Evolutionary conservation across 92 coral and sea anemone genomes (phyloP).

Genomic region (Phenganax stokvisi): DNA sequence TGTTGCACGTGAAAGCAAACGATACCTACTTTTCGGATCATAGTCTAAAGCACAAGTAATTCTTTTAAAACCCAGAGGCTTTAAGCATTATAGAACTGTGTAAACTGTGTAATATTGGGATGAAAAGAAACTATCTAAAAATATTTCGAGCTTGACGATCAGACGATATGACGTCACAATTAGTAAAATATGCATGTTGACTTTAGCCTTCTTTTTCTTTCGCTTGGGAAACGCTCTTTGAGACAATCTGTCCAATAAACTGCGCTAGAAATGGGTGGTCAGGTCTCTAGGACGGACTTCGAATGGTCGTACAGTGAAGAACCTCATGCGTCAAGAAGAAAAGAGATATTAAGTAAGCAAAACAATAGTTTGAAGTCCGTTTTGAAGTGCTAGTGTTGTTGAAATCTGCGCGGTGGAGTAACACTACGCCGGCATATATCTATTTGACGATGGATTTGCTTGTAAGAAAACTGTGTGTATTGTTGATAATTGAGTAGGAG

Average conservation of each 20-base stretch:
- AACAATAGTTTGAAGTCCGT: too few species aligned
- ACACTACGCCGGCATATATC: neutral
- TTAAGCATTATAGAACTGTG: neutral
- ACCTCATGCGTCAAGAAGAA: slow-evolving; percentile 95
- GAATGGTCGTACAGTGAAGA: slow-evolving; percentile 98
- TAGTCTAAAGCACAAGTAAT: too few species aligned
- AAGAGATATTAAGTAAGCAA: slow-evolving; percentile 84
- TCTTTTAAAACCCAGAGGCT: too few species aligned
- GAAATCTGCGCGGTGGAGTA: too few species aligned
- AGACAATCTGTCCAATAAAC: neutral
- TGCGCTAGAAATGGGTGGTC: slow-evolving; percentile 70
- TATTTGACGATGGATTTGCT: too few species aligned
- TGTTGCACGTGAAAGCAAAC: neutral
- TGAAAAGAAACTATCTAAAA: neutral
- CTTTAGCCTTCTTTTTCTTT: neutral
- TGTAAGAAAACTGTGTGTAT: too few species aligned
- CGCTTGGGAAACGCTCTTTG: neutral
- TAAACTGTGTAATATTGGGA: neutral
- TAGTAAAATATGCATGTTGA: slow-evolving; percentile 8
- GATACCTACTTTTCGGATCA: too few species aligned
- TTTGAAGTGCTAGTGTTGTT: neutral
- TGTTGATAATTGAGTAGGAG: too few species aligned
- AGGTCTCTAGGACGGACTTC: slow-evolving; percentile 89
- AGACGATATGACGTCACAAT: slow-evolving; percentile 39
- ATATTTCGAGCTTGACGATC: slow-evolving; percentile 17